Evolutionary conservation across 2,888 invertebrate species (phyloP).

Genomic region (Athetis lepigone): DNA sequence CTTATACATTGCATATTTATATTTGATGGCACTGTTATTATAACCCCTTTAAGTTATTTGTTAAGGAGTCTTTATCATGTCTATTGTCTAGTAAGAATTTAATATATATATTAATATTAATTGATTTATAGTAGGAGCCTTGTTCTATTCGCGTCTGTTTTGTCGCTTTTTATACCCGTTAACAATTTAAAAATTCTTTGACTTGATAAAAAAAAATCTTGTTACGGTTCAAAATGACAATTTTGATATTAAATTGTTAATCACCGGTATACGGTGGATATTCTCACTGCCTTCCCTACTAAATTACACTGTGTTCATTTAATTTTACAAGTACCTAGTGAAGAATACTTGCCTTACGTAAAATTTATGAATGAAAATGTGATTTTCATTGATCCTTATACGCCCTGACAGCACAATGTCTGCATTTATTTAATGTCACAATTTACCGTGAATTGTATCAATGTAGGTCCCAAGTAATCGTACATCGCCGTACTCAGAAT

Average conservation of each 20-base stretch:
- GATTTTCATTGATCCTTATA: conserved; percentile 71
- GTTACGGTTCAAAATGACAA: conserved; percentile 77
- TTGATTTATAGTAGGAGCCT: conserved; percentile 84
- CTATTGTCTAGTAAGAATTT: conserved; percentile 90
- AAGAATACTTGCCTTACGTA: conserved; percentile 79
- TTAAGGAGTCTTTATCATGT: conserved; percentile 89
- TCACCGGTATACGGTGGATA: conserved; percentile 72
- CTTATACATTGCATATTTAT: conserved; percentile 86
- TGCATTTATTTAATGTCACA: conserved; percentile 82
- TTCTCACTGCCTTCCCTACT: conserved; percentile 82
- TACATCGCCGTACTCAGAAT: conserved; percentile 41
- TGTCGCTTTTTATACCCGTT: conserved; percentile 83
- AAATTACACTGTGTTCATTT: conserved; percentile 83
- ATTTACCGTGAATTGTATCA: conserved; percentile 49
- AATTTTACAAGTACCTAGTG: conserved; percentile 71
- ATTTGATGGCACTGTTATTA: conserved; percentile 88
- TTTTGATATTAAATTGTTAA: conserved; percentile 76
- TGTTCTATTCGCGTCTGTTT: conserved; percentile 85
- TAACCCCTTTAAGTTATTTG: conserved; percentile 88
- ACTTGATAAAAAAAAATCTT: conserved; percentile 69
- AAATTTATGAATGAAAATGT: conserved; percentile 71
- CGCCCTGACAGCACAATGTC: conserved; percentile 76
- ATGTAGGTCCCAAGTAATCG: conserved; percentile 29
- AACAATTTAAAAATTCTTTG: conserved; percentile 78
- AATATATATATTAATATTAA: conserved; percentile 86